Evolutionary conservation across 2,888 invertebrate genomes (phyloP), one percentile per base, ranked within the genome.

Genomic region (Mesorhabditis spiculigera): DNA sequence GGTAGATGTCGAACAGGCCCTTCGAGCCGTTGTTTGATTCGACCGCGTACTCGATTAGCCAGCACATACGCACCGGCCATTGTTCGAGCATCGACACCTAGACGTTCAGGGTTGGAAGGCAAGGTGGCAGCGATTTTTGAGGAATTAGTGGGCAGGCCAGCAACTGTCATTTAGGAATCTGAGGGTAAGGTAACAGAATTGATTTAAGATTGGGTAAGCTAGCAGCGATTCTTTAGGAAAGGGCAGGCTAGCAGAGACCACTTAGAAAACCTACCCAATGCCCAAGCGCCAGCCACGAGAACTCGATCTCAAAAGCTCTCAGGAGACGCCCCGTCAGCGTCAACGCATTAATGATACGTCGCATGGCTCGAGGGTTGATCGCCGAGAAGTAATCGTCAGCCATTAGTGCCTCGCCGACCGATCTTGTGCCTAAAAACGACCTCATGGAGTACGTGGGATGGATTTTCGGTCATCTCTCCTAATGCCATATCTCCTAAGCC

Each of bases 321-420:
- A 98, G 89, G 78, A 98, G 90, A 69, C 97, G 92, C 75, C 95
- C 81, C 6, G 81, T 85, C 13, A 85, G 71, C 0, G 83, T 85
- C 10, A 86, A 75, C 5, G 83, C 80, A 67, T 84, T 86, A 44
- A 85, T 79, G 50, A 85, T 85, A 61, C 84, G 68, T 62, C 79
- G 89, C 94, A 98, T 95, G 83, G 94, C 95, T 65, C 95, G 90
- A 0, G 97, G 98, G 89, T 96, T 98, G 75, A 98, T 94, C 87
- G 97, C 97, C 83, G 95, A 95, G 87, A 98, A 97, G 89, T 98
- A 98, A 87, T 97, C 96, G 86, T 96, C 96, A 0, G 95, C 95
- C 41, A 95, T 90, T 77, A 97, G 74, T 8, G 42, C 68, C 70
- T 6, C 70, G 0, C 71, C 70, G 43, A 68, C 71, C 4, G 68